Base-by-base conservation (phyloP, 2,113 vertebrate genomes). In the Pitta sordida region DNA sequence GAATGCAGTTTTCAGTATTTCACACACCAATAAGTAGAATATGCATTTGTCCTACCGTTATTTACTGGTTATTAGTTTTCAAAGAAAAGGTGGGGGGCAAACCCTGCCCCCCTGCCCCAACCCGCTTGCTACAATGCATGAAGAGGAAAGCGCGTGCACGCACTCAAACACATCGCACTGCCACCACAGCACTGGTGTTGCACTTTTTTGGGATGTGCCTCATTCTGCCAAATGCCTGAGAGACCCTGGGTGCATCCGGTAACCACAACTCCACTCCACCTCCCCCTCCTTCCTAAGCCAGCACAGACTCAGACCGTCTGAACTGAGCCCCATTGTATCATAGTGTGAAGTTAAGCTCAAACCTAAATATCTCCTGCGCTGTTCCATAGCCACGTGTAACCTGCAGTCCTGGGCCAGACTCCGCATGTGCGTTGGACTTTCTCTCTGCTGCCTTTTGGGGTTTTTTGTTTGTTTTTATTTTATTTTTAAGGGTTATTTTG, bases 321-420 rank as follows among this genome's bases (percentile, higher is more conserved):
- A 95, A 93, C 95, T 93, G 96, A 97, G 96, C 96, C 96, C 95
- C 83, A 1, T 94, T 96, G 95, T 97, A 96, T 94, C 86, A 93
- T 96, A 95, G 90, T 11, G 95, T 96, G 97, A 96, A 90, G 91
- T 88, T 93, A 39, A 91, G 91, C 88, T 96, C 96, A 94, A 94
- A 69, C 93, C 93, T 69, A 74, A 65, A 32, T 60, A 73, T 83
- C 94, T 97, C 95, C 95, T 91, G 89, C 90, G 95, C 98, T 97
- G 95, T 97, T 96, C 95, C 36, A 71, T 95, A 87, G 95, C 91
- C 89, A 92, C 95, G 83, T 52, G 97, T 96, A 95, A 97, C 97
- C 97, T 98, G 98, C 97, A 98, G 97, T 95, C 98, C 98, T 97
- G 97, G 98, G 98, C 98, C 97, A 97, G 97, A 94, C 96, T 97